Base-by-base conservation (phyloP, 2,888 invertebrate species). In the Caenorhabditis macrosperma region DNA sequence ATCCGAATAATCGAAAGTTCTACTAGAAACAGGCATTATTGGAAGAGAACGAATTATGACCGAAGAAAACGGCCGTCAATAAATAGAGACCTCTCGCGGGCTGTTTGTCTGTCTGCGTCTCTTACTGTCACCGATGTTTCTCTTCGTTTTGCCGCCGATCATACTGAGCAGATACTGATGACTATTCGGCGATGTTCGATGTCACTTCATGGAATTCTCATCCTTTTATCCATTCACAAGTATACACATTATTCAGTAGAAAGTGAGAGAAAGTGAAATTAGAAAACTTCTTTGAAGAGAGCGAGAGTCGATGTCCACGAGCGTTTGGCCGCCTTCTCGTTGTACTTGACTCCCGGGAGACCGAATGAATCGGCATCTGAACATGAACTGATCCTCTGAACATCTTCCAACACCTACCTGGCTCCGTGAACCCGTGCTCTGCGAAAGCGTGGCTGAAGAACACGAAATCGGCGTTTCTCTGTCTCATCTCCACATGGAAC, bases 391-490 rank as follows among this genome's bases (percentile, higher is more conserved):
- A n/a, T n/a, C n/a, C n/a, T n/a, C n/a, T n/a, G 5, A 3, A 24
- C n/a, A 20, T 9, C 24, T 4, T 10, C 22, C n/a, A n/a, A n/a
- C n/a, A n/a, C 38, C 3, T 6, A 60, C 68, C 82, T 72, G 82
- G 81, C 52, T 85, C 81, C 4, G 88, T 88, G 63, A 88, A 88
- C n/a, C 81, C 84, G 55, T 88, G 88, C 17, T 76, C 71, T 3
- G 88, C 88, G 44, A 85, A 72, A n/a, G 85, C 83, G 55, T 88
- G 85, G 30, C 64, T 71, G 22, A 78, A 55, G 54, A 88, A 88
- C 9, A 75, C 60, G 76, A 84, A 88, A 64, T 88, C 88, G 10
- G 87, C 85, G 9, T 85, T 79, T 26, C 88, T 63, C 2, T 55
- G 63, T 55, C 85, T 71, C 81, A 88, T 82, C 54, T 86, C 86